These are phyloP conservation scores for Orientallactaga sibirica DNA, from an alignment of 2,797 vertebrate species.

Conservation along the genomic window DNA sequence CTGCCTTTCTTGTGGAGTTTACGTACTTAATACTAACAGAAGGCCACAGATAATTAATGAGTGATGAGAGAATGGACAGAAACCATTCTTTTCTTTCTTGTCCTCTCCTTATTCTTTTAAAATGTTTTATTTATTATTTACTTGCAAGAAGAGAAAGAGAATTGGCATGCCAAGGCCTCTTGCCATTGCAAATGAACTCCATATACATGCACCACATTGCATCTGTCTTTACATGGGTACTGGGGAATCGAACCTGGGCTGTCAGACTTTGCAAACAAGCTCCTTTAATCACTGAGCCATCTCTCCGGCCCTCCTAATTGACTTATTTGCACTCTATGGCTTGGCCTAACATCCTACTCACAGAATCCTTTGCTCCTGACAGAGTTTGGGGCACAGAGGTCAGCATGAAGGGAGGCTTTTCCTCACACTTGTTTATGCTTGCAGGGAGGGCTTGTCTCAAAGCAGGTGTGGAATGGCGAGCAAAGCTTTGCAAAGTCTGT, in stretches of 20 bases:
- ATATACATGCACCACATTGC: too few relatives aligned
- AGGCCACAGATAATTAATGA: too few relatives aligned
- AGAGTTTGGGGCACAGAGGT: background rate
- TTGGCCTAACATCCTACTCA: background rate
- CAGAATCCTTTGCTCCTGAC: background rate
- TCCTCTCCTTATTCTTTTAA: background rate
- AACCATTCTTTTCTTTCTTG: too few relatives aligned
- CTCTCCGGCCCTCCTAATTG: background rate
- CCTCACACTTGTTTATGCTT: background rate
- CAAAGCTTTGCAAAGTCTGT: background rate
- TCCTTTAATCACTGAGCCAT: too few relatives aligned
- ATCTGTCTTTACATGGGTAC: too few relatives aligned
- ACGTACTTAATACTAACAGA: background rate
- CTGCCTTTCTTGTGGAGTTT: rapidly evolving
- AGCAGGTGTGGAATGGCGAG: background rate
- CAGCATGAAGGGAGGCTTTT: background rate
- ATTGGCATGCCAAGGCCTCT: too few relatives aligned
- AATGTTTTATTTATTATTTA: too few relatives aligned
- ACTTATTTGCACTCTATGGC: background rate
- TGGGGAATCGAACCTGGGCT: too few relatives aligned
- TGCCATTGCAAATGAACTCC: too few relatives aligned
- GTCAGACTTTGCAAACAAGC: too few relatives aligned
- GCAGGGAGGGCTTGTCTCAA: background rate
- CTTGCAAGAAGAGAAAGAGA: too few relatives aligned
- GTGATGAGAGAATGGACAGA: background rate